Conservation (phyloP, 2,113 vertebrate species). For the Erythrolamprus reginae region DNA sequence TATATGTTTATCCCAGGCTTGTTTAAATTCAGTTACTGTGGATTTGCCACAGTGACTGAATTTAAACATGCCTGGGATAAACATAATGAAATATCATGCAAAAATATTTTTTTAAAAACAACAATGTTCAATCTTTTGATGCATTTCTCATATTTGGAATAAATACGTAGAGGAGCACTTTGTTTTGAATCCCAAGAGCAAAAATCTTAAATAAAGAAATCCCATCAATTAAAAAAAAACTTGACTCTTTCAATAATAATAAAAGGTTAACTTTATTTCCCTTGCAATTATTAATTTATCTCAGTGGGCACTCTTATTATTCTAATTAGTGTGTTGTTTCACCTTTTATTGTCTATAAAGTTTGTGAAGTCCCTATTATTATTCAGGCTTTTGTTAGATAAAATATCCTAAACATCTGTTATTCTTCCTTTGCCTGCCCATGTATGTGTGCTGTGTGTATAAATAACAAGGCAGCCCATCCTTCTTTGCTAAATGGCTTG, state of each 20-base stretch:
- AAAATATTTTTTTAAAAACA: neutral
- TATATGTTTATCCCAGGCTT: too few species aligned
- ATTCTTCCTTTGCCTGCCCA: constrained; percentile 32
- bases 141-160: constrained; percentile 20
- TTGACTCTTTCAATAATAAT: constrained; percentile 45
- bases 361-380: constrained; percentile 43
- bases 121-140: neutral
- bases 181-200: neutral
- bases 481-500: constrained; percentile 26
- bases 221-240: constrained; percentile 6
- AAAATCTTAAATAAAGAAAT: constrained; percentile 18
- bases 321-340: constrained; percentile 49
- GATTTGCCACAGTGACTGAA: too few species aligned
- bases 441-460: neutral
- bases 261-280: constrained; percentile 52
- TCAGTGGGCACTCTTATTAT: constrained; percentile 50
- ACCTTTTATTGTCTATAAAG: constrained; percentile 30
- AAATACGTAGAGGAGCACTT: constrained; percentile 12
- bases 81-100: constrained; percentile 29
- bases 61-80: too few species aligned
- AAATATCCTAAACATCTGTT: constrained; percentile 33
- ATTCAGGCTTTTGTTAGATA: constrained; percentile 34
- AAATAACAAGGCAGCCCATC: neutral
- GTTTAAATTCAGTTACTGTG: too few species aligned
- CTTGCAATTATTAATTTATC: constrained; percentile 37